Conservation (phyloP, 2,113 vertebrate species). For the Thymallus thymallus region DNA sequence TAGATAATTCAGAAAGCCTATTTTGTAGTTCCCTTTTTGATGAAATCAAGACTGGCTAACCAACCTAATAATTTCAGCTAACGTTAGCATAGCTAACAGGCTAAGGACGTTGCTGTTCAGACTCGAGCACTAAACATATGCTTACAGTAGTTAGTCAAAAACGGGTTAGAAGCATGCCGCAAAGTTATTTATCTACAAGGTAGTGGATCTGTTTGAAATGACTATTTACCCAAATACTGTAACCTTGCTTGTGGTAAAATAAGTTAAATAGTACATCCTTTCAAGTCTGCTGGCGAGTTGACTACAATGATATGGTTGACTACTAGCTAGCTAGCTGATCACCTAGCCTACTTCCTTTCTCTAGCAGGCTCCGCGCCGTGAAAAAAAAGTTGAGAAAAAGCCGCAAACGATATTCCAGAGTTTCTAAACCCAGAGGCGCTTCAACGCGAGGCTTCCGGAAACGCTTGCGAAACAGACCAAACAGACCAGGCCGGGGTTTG, state of each 20-base stretch:
- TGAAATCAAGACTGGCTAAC: neutral
- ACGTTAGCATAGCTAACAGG: constrained; percentile 8
- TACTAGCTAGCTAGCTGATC: constrained; percentile 47
- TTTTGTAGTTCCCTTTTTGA: constrained; percentile 7
- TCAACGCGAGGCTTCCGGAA: no score
- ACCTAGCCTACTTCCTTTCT: constrained; percentile 64
- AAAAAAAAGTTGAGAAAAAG: constrained; percentile 61
- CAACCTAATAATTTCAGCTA: neutral
- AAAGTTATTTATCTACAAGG: no score
- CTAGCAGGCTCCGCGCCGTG: constrained; percentile 46
- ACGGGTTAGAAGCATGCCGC: no score
- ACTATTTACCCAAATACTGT: no score
- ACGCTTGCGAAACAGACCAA: no score
- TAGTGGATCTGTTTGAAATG: no score
- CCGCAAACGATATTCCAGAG: constrained; percentile 15
- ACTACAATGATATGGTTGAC: neutral
- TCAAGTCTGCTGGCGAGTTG: constrained; percentile 27
- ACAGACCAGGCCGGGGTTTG: no score
- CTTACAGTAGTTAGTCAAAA: no score
- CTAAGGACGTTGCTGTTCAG: constrained; percentile 31
- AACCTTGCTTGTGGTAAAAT: no score
- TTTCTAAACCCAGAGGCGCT: no score
- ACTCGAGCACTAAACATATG: no score
- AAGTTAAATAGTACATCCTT: constrained; percentile 10
- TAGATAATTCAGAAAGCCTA: constrained; percentile 2